Conservation (phyloP, 2,888 invertebrate genomes). For the Galerucella nymphaeae region DNA sequence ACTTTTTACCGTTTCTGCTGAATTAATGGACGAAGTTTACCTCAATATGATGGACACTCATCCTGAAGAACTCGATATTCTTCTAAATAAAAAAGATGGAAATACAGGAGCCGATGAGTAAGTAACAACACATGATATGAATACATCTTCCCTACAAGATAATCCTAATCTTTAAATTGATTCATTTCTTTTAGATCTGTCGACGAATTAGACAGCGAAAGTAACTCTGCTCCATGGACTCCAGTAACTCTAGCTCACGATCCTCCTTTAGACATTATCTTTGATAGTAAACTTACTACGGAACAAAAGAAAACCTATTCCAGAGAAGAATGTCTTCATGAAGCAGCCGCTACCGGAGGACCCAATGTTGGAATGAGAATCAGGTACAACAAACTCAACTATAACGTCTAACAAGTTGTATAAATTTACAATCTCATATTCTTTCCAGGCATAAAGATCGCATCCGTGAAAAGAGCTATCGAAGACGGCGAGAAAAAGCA, state of each 20-base stretch:
- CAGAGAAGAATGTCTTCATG: conserved; percentile 80
- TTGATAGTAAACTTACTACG: conserved; percentile 51
- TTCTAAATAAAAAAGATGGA: conserved; percentile 67
- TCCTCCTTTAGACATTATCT: conserved; percentile 51
- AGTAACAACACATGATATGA: conserved; percentile 52
- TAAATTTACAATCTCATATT: not conserved
- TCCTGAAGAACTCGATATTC: conserved; percentile 81
- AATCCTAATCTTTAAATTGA: no score
- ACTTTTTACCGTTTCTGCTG: conserved; percentile 82
- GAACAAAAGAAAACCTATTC: conserved; percentile 72
- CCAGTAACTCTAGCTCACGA: conserved; percentile 57
- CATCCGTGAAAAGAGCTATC: conserved; percentile 62
- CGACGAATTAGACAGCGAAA: conserved; percentile 66
- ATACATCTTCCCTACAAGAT: no score
- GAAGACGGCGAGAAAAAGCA: conserved; percentile 67
- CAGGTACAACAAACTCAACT: no score
- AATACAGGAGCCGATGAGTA: conserved; percentile 64
- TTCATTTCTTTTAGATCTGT: conserved; percentile 54
- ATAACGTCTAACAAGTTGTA: no score
- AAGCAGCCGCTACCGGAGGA: conserved; percentile 76
- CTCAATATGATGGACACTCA: conserved; percentile 86
- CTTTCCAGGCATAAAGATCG: conserved; percentile 62
- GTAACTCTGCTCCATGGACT: conserved; percentile 63
- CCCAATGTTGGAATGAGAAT: conserved; percentile 67
- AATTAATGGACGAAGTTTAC: conserved; percentile 87